Base-by-base conservation (phyloP, 2,888 invertebrate species). In the Apomyelois bistriatella region DNA sequence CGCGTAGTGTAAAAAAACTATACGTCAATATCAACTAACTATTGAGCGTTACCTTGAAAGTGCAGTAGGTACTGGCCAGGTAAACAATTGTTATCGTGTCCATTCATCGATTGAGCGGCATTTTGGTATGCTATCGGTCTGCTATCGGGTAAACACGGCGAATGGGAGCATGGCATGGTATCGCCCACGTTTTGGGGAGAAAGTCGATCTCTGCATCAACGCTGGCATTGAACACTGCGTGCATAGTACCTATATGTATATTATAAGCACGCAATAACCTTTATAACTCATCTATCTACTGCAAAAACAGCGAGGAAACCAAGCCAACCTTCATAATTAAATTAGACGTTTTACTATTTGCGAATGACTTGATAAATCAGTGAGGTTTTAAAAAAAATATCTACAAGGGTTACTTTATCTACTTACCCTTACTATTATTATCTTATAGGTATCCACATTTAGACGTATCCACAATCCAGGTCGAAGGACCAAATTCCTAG, bases 141-240 rank as follows among this genome's bases (percentile, higher is more conserved):
- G 46, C 41, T 32, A 32, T 10, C 10, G 9, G 7, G 77, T 82
- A 77, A 76, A 81, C 77, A 78, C 65, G 65, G 76, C 79, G 78
- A 80, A 80, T 82, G 82, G 68, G 76, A 79, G 65, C 80, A 52
- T 37, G 16, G 37, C 12, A 66, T 66, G 64, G 61, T 66, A 66
- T 74, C 85, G 82, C 85, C 86, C 85, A 86, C 85, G 80, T 76
- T 74, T 59, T 68, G 76, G 69, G 76, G 85, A 77, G 85, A 85
- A 85, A 85, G 85, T 82, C 68, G 69, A 59, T 59, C 41, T 32
- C 43, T 51, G 51, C 42, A 43, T 15, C 37, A 38, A 17, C 13
- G 37, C 10, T 38, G 48, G 38, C 48, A 48, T 48, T 48, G 48
- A 48, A 37, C 48, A 15, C 32, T 37, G 28, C 38, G 37, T 37